Conservation (phyloP, 1,140 invertebrate genomes). For the Psilanteris sp. region DNA sequence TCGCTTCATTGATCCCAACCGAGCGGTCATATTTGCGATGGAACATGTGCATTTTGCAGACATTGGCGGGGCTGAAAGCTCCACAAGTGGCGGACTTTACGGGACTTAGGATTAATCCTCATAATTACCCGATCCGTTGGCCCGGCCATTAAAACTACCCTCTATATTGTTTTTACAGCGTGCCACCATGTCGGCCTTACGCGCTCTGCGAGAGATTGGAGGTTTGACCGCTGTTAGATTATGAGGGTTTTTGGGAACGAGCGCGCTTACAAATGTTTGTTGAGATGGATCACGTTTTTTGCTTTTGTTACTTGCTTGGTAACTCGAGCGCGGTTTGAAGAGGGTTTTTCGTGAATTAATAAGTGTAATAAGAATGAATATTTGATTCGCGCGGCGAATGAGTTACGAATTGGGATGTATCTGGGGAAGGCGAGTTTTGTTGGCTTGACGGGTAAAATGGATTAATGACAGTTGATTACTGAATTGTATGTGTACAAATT, state of each 20-base stretch:
- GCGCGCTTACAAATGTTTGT: too few species aligned
- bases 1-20: background rate
- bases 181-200: slow-evolving; percentile 49
- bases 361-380: too few species aligned
- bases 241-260: slow-evolving; percentile 22
- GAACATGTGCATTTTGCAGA: slow-evolving; percentile 46
- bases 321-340: too few species aligned
- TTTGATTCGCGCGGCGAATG: too few species aligned
- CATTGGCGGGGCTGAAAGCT: slow-evolving; percentile 56
- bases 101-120: slow-evolving; percentile 79
- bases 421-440: too few species aligned
- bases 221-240: slow-evolving; percentile 39
- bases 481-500: too few species aligned
- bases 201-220: slow-evolving; percentile 30
- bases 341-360: too few species aligned
- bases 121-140: slow-evolving; percentile 74
- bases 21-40: slow-evolving; percentile 24
- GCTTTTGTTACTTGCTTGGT: too few species aligned
- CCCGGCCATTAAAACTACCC: slow-evolving; percentile 57
- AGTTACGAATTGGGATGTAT: too few species aligned
- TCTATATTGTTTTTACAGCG: slow-evolving; percentile 72
- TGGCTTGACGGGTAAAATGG: too few species aligned
- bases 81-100: slow-evolving; percentile 80
- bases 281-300: too few species aligned
- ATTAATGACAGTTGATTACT: too few species aligned